Percentiles rank a stretch among this genome's conserved stretches.
Conservation (phyloP, 2,888 invertebrate species). For the Andrena camellia region DNA sequence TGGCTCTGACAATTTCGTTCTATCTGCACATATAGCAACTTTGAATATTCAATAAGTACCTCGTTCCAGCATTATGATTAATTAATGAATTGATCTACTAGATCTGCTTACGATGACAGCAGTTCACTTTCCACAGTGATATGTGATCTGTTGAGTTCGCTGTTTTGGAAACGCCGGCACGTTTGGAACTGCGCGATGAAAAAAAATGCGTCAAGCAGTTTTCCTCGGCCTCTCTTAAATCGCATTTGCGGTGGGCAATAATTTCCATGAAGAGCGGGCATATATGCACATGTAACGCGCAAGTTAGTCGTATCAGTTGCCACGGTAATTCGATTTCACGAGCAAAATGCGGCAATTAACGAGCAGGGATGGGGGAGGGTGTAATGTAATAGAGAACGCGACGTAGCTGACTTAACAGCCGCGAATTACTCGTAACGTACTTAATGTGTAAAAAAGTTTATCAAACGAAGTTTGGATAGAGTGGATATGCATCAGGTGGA, state of each 20-base stretch:
- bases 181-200: background rate
- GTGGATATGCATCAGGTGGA: background rate
- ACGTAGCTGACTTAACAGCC: conserved; percentile 13
- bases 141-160: background rate
- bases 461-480: background rate
- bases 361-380: conserved; percentile 44
- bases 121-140: background rate
- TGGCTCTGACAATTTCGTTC: background rate
- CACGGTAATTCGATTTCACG: conserved; percentile 57
- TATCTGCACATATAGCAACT: background rate
- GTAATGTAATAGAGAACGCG: conserved; percentile 35
- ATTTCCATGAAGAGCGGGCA: background rate
- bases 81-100: background rate
- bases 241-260: conserved; percentile 9
- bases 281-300: conserved; percentile 14
- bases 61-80: background rate
- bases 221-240: conserved; percentile 16
- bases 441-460: background rate
- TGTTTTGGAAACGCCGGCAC: background rate
- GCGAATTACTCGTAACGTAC: conserved; percentile 32
- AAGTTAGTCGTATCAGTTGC: conserved; percentile 51
- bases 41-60: background rate
- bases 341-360: conserved; percentile 67
- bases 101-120: background rate
- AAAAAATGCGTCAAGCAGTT: conserved; percentile 9